Percentiles rank a stretch among this genome's conserved stretches.
Conservation (phyloP, 2,888 invertebrate species). For the Agrilus mali region DNA sequence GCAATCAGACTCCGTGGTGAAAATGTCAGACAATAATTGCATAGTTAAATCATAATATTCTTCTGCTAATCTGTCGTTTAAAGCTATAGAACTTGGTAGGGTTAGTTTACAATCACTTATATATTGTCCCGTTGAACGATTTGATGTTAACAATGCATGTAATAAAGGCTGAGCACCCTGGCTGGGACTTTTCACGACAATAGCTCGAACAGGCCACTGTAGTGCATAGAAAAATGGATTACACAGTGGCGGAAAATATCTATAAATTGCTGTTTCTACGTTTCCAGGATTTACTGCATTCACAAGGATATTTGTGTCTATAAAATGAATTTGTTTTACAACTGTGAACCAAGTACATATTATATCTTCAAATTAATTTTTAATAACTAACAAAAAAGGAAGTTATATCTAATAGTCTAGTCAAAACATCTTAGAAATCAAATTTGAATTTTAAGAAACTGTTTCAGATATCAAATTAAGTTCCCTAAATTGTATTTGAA, state of each 20-base stretch:
- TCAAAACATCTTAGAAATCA: too few species aligned
- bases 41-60: slow-evolving; percentile 28
- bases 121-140: slow-evolving; percentile 28
- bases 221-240: slow-evolving; percentile 27
- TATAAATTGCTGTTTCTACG: slow-evolving; percentile 32
- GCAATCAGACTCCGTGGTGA: slow-evolving; percentile 28
- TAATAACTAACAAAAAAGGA: too few species aligned
- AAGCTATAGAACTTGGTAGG: slow-evolving; percentile 24
- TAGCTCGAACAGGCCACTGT: slow-evolving; percentile 30
- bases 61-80: slow-evolving; percentile 22
- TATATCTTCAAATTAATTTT: too few species aligned
- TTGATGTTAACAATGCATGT: slow-evolving; percentile 29
- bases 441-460: too few species aligned
- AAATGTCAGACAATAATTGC: slow-evolving; percentile 23
- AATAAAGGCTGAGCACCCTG: slow-evolving; percentile 34
- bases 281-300: slow-evolving; percentile 36
- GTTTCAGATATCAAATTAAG: too few species aligned
- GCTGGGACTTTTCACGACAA: slow-evolving; percentile 29
- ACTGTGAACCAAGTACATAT: too few species aligned
- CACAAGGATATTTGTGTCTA: slow-evolving; percentile 30
- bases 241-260: slow-evolving; percentile 28
- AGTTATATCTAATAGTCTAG: too few species aligned
- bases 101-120: slow-evolving; percentile 28
- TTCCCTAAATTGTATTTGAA: too few species aligned
- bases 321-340: slow-evolving; percentile 11